A percentile compares a stretch with the other conserved stretches of the same genome.
Evolutionary conservation across 2,113 vertebrate genomes (phyloP).

Genomic region (Piprites chloris): DNA sequence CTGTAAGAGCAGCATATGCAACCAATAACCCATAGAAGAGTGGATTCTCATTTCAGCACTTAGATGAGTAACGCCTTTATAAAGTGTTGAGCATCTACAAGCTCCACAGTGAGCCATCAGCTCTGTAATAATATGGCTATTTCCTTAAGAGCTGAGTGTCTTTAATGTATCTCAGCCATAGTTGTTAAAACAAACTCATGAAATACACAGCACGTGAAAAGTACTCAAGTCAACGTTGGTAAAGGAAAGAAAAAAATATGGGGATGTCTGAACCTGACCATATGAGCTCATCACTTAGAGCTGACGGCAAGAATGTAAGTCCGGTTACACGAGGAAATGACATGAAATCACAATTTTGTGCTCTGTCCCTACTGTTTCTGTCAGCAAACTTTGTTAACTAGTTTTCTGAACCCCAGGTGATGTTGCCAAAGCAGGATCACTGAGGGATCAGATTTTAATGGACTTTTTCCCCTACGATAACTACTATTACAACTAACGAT

Average conservation of each 20-base stretch:
- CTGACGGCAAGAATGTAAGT: background rate
- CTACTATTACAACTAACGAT: conserved; percentile 9
- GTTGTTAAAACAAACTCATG: background rate
- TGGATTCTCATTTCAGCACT: background rate
- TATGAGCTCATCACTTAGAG: background rate
- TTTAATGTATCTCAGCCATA: background rate
- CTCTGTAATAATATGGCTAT: background rate
- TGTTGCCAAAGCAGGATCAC: background rate
- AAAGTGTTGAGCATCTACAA: background rate
- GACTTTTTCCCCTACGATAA: background rate
- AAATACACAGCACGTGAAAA: background rate
- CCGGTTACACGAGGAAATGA: background rate
- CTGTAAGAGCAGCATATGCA: background rate
- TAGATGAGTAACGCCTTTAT: background rate
- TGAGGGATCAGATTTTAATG: background rate
- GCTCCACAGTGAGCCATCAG: background rate
- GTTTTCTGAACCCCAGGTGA: background rate
- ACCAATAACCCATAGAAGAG: background rate
- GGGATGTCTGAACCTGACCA: background rate
- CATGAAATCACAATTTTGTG: background rate
- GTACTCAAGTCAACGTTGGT: background rate
- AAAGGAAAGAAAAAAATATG: background rate
- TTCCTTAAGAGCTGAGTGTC: background rate
- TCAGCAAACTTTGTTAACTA: background rate
- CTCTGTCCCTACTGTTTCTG: background rate